A percentile compares a stretch with the other conserved stretches of the same genome.
Evolutionary conservation across 1,140 invertebrate species (phyloP).

Genomic region (Nasonia vitripennis): DNA sequence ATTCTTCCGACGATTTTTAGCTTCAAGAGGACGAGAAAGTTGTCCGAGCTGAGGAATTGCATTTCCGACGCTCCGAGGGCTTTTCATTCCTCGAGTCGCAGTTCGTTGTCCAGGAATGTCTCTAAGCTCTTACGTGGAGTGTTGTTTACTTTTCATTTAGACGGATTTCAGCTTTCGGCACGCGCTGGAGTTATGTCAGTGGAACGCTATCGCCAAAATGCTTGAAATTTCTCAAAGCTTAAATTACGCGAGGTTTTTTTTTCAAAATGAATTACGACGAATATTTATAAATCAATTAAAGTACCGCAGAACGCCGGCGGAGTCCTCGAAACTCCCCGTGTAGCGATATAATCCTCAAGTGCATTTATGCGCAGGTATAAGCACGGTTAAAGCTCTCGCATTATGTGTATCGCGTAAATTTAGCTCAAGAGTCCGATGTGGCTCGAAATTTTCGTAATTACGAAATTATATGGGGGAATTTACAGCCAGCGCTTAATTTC

Average conservation of each 20-base stretch:
- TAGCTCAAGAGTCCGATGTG: neutral
- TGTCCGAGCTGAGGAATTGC: neutral
- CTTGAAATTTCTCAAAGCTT: neutral
- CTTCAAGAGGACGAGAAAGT: too few species aligned
- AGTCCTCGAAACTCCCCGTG: neutral
- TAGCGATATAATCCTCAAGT: conserved; percentile 5
- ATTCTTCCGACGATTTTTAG: too few species aligned
- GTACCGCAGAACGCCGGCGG: too few species aligned
- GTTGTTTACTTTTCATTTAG: neutral
- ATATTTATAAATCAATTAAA: too few species aligned
- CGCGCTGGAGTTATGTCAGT: neutral
- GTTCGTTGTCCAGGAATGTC: neutral
- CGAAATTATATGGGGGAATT: conserved; percentile 25
- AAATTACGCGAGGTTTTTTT: too few species aligned
- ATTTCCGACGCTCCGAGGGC: neutral
- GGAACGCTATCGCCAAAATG: too few species aligned
- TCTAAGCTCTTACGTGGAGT: neutral
- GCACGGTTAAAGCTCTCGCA: neutral
- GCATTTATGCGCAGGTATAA: neutral
- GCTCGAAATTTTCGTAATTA: conserved; percentile 15
- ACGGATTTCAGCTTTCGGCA: neutral
- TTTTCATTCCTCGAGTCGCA: neutral
- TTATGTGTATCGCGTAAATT: conserved; percentile 12
- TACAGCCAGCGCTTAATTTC: conserved; percentile 10
- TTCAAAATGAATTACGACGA: too few species aligned